Percentiles rank a stretch among this genome's conserved stretches.
phyloP scores from a whole-genome alignment of 2,888 invertebrate genomes.

The Apamea anceps region DNA sequence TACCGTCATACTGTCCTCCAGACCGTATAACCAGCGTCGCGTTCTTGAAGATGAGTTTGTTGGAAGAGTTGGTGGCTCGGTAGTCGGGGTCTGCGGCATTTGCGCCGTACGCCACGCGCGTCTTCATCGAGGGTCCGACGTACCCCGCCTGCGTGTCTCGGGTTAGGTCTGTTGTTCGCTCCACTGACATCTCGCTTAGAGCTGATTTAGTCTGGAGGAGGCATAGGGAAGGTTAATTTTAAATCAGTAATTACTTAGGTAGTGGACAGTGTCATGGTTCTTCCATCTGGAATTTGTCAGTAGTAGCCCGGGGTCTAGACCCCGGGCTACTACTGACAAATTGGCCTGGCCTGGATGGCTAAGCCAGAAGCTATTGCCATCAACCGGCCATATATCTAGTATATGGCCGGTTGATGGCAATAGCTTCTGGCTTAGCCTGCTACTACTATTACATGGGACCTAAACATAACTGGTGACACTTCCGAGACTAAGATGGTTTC shows the following conservation, averaged over 20 bases:
- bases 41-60: constrained; percentile 92
- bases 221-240: background rate
- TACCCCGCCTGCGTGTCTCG: constrained; percentile 93
- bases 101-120: constrained; percentile 96
- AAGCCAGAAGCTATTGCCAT: too few relatives aligned
- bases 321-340: too few relatives aligned
- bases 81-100: constrained; percentile 98
- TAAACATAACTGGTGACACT: background rate
- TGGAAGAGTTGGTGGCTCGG: constrained; percentile 92
- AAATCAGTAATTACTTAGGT: background rate
- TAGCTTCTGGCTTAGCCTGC: background rate
- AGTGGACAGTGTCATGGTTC: background rate
- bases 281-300: background rate
- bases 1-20: constrained; percentile 97
- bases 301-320: background rate
- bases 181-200: constrained; percentile 94
- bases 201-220: constrained; percentile 79
- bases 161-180: constrained; percentile 92
- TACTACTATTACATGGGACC: background rate
- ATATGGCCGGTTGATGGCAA: background rate
- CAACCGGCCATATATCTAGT: too few relatives aligned
- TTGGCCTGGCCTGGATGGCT: too few relatives aligned
- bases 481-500: too few relatives aligned
- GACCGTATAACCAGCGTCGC: constrained; percentile 97
- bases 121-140: constrained; percentile 95